Percentiles rank a stretch among this genome's conserved stretches.
Evolutionary conservation across 2,888 invertebrate species (phyloP).

Genomic region (Cryptus viduatorius): DNA sequence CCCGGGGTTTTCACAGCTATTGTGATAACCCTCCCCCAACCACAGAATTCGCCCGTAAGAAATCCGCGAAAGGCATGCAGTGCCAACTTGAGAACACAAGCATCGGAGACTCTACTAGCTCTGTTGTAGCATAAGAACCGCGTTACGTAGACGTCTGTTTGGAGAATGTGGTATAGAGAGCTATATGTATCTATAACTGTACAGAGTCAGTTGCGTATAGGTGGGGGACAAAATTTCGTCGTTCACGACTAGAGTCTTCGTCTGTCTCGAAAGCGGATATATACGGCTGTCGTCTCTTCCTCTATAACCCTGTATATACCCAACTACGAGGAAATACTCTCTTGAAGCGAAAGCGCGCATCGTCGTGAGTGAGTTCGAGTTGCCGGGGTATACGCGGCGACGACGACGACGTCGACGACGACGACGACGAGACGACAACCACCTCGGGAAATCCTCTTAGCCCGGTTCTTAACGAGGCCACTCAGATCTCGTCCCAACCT

Average conservation of each 20-base stretch:
- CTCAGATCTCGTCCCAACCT: constrained; percentile 54
- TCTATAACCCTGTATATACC: background rate
- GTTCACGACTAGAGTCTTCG: constrained; percentile 38
- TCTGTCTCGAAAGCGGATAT: constrained; percentile 27
- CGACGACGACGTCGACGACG: constrained; percentile 46
- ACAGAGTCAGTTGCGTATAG: constrained; percentile 1
- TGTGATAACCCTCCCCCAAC: constrained; percentile 76
- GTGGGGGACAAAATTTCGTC: constrained; percentile 51
- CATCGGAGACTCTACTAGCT: constrained; percentile 61
- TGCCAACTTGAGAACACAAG: constrained; percentile 54
- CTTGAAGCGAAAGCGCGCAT: constrained; percentile 53
- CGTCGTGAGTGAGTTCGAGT: constrained; percentile 55
- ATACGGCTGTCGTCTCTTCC: constrained; percentile 27
- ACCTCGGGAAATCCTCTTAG: constrained; percentile 80
- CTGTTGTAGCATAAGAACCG: constrained; percentile 9
- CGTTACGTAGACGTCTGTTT: constrained; percentile 17
- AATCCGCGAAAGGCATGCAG: constrained; percentile 76
- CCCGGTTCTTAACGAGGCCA: constrained; percentile 79
- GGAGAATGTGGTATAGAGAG: constrained; percentile 2
- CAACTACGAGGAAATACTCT: constrained; percentile 17
- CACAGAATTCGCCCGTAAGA: constrained; percentile 71
- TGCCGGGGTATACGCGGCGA: constrained; percentile 46
- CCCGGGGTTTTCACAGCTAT: constrained; percentile 76
- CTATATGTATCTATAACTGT: background rate
- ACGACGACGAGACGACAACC: constrained; percentile 56